A percentile compares a stretch with the other conserved stretches of the same genome.
Evolutionary conservation across 2,113 vertebrate species (phyloP).

Genomic region (Anser brachyrhynchus): DNA sequence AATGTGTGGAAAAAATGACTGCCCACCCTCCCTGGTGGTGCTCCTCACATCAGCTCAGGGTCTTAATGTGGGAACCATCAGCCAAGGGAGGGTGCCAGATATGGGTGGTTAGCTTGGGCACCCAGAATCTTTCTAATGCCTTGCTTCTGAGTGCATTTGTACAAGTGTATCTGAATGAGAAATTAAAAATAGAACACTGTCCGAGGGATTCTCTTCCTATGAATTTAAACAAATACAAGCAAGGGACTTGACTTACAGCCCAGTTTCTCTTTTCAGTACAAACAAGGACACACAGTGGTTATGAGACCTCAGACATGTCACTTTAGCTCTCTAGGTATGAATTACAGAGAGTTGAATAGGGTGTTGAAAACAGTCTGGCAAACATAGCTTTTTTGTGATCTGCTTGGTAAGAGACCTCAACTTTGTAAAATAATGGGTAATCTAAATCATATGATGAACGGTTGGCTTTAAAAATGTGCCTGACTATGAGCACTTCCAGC

Average conservation of each 20-base stretch:
- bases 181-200: not conserved
- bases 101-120: not conserved
- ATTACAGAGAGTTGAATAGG: not conserved
- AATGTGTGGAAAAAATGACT: not conserved
- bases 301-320: not conserved
- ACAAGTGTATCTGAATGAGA: not conserved
- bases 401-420: not conserved
- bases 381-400: not conserved
- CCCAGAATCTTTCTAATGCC: not conserved
- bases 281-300: not conserved
- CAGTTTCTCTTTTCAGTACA: not conserved
- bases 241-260: not conserved
- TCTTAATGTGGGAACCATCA: not conserved
- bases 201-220: not conserved
- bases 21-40: not conserved
- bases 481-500: not conserved
- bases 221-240: not conserved
- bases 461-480: not conserved
- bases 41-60: not conserved
- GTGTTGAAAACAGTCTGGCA: not conserved
- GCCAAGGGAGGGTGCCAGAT: accelerated
- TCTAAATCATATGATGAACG: not conserved
- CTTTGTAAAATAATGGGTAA: not conserved
- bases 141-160: not conserved
- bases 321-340: not conserved